Evolutionary conservation across 2,797 vertebrate genomes (phyloP).

Genomic region (Cyclopterus lumpus): DNA sequence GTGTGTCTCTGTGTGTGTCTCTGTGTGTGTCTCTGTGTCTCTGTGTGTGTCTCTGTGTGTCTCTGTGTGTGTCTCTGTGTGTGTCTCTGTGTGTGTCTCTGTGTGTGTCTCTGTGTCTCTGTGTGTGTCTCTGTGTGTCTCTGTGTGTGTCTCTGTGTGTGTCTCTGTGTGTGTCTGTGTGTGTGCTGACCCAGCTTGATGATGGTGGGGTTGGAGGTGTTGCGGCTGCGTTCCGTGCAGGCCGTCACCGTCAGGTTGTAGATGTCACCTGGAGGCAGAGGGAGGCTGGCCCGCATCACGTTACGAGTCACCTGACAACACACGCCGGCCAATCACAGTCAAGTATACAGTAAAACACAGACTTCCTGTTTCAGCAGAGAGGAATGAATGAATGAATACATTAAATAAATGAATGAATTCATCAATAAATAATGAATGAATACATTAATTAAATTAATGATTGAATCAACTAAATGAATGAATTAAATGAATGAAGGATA

Average conservation of each 20-base stretch:
- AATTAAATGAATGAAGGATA: too few species aligned
- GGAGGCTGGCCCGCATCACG: conserved; percentile 90
- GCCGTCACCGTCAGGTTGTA: conserved; percentile 97
- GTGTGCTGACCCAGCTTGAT: conserved; percentile 92
- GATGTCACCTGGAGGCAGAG: conserved; percentile 93
- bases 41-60: neutral
- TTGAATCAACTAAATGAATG: too few species aligned
- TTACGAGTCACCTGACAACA: conserved; percentile 89
- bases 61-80: neutral
- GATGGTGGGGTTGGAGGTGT: conserved; percentile 88
- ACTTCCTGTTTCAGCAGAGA: too few species aligned
- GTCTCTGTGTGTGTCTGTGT: neutral
- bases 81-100: neutral
- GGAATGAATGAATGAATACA: too few species aligned
- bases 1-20: neutral
- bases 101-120: neutral
- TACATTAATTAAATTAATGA: too few species aligned
- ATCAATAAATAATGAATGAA: too few species aligned
- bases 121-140: neutral
- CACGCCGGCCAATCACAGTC: conserved; percentile 12
- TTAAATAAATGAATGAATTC: too few species aligned
- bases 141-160: neutral
- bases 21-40: neutral
- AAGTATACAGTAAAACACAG: neutral
- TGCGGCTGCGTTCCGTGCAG: conserved; percentile 92